Evolutionary conservation across 2,888 invertebrate species (phyloP).

Genomic region (Lithosia quadra): DNA sequence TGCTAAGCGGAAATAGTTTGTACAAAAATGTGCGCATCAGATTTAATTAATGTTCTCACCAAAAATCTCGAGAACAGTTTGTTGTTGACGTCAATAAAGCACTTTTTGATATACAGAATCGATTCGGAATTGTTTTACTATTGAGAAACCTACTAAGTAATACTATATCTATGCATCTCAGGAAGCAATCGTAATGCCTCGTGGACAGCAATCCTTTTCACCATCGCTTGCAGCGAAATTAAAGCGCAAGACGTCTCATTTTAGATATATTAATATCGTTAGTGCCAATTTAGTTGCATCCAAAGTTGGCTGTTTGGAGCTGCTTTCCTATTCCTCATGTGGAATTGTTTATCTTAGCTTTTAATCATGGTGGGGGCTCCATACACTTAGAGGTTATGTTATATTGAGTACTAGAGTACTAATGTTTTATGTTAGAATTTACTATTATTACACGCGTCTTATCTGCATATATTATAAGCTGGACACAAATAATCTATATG

Average conservation of each 20-base stretch:
- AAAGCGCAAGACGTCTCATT: no score
- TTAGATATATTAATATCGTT: no score
- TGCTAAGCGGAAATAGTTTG: slow-evolving; percentile 13
- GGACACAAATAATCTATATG: background rate
- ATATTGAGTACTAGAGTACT: background rate
- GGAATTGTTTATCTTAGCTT: no score
- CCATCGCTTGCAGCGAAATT: no score
- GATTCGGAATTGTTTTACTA: background rate
- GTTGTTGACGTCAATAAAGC: background rate
- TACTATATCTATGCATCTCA: background rate
- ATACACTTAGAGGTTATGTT: no score
- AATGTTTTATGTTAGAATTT: background rate
- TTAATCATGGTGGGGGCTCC: no score
- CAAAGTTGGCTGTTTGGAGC: no score
- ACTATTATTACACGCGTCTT: background rate
- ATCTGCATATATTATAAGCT: background rate
- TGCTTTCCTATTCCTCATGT: no score
- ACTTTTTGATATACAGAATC: background rate
- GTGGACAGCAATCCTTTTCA: background rate
- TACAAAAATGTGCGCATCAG: background rate
- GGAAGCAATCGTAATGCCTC: background rate
- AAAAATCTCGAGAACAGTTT: background rate
- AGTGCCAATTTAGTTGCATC: no score
- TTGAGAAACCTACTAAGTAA: background rate
- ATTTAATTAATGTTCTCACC: background rate